These are phyloP conservation scores for Eutrigla gurnardus DNA, from an alignment of 2,797 vertebrate species.

Conservation along the genomic window DNA sequence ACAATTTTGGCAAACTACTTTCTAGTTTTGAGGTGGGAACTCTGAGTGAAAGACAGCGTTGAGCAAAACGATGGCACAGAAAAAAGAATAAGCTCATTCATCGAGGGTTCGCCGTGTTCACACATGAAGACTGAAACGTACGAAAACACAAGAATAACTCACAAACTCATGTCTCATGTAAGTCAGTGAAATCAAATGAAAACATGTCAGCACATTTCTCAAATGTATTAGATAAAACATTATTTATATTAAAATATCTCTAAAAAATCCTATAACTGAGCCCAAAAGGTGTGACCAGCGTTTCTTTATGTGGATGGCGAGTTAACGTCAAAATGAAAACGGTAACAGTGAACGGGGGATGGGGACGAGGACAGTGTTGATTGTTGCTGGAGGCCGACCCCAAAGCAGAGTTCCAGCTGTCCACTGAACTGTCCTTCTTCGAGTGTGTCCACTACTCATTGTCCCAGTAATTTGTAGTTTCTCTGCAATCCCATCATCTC, in stretches of 20 bases:
- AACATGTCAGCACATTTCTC: conserved; percentile 59
- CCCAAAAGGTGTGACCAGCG: conserved; percentile 53
- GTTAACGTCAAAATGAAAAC: conserved; percentile 48
- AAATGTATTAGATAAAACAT: conserved; percentile 71
- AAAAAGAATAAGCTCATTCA: neutral
- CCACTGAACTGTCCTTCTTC: conserved; percentile 31
- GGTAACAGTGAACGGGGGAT: conserved; percentile 13
- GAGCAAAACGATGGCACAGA: neutral
- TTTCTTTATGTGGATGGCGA: conserved; percentile 36
- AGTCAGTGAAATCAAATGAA: conserved; percentile 48
- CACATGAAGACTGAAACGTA: conserved; percentile 37
- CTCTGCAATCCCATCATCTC: conserved; percentile 17
- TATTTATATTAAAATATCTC: conserved; percentile 76
- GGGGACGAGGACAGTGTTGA: conserved; percentile 34
- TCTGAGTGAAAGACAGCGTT: neutral
- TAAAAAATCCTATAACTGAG: conserved; percentile 44
- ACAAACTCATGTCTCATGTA: conserved; percentile 16
- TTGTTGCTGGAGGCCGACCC: conserved; percentile 27
- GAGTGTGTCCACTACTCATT: conserved; percentile 12
- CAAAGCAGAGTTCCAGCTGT: conserved; percentile 45
- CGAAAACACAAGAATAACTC: conserved; percentile 50
- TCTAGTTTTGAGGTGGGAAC: neutral
- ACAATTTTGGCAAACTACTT: neutral
- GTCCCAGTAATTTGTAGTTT: conserved; percentile 22
- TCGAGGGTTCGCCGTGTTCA: conserved; percentile 1